phyloP scores from a whole-genome alignment of 2,888 invertebrate species.

The Zeuzera pyrina region DNA sequence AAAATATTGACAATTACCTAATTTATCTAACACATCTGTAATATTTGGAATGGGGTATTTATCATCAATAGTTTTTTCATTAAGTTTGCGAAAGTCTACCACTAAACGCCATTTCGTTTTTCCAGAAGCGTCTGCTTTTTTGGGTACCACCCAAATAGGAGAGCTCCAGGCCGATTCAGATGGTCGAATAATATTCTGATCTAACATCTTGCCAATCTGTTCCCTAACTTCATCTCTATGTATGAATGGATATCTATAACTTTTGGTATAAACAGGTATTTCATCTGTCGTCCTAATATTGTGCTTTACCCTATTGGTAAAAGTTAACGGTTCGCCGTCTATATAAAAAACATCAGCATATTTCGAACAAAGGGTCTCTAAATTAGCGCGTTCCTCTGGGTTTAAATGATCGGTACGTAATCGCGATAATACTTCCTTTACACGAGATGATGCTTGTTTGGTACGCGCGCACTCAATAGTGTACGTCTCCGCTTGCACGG shows the following conservation, averaged over 20 bases:
- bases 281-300: conserved; percentile 11
- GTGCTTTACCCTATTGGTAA: conserved; percentile 14
- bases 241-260: conserved; percentile 13
- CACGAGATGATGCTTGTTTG: conserved; percentile 5
- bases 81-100: no score
- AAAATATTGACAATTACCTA: conserved; percentile 15
- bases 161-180: no score
- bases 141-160: no score
- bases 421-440: conserved; percentile 12
- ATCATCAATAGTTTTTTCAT: no score
- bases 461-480: conserved; percentile 9
- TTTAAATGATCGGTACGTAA: conserved; percentile 24
- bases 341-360: conserved; percentile 19
- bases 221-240: conserved; percentile 13
- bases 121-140: no score
- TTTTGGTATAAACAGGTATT: conserved; percentile 14
- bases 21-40: no score
- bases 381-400: conserved; percentile 19
- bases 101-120: no score
- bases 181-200: conserved; percentile 5
- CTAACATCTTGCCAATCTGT: conserved; percentile 3
- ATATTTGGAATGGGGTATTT: no score
- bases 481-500: conserved; percentile 7
- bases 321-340: conserved; percentile 11
- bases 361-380: conserved; percentile 9